Percentiles rank a stretch among this genome's conserved stretches.
These are phyloP conservation scores for Synergus gifuensis DNA, from an alignment of 2,888 invertebrate genomes.

Conservation along the genomic window DNA sequence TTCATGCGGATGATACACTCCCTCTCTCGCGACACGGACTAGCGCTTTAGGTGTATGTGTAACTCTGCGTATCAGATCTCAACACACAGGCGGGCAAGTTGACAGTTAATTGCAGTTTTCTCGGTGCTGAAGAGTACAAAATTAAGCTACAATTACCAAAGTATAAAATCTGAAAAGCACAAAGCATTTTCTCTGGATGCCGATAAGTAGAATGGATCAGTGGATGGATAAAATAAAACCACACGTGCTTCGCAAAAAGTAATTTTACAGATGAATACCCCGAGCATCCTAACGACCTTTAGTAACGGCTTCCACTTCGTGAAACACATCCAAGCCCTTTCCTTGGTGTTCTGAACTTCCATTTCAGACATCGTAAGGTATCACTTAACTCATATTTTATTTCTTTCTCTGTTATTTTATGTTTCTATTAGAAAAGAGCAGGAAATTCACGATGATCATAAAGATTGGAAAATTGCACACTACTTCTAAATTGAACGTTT, in stretches of 20 bases:
- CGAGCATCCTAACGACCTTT: constrained; percentile 45
- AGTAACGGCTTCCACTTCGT: constrained; percentile 47
- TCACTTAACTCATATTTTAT: background rate
- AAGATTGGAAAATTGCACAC: background rate
- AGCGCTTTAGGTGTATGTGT: no score
- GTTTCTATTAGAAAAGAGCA: background rate
- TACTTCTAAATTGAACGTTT: background rate
- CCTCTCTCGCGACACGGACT: no score
- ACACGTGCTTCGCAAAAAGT: constrained; percentile 47
- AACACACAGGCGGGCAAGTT: background rate
- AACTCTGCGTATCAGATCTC: no score
- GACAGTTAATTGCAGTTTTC: background rate
- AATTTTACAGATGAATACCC: constrained; percentile 54
- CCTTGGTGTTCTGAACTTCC: constrained; percentile 7
- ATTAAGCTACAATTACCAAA: constrained; percentile 5
- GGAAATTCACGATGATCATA: no score
- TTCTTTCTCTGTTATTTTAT: background rate
- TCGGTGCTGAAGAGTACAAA: background rate
- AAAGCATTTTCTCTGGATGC: background rate
- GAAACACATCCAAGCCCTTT: constrained; percentile 21
- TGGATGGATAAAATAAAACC: constrained; percentile 18
- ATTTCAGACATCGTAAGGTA: background rate
- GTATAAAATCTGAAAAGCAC: background rate
- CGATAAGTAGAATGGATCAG: background rate
- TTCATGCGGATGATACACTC: no score